A percentile compares a stretch with the other conserved stretches of the same genome.
Conservation (phyloP, 2,113 vertebrate species). For the Elachura formosa region DNA sequence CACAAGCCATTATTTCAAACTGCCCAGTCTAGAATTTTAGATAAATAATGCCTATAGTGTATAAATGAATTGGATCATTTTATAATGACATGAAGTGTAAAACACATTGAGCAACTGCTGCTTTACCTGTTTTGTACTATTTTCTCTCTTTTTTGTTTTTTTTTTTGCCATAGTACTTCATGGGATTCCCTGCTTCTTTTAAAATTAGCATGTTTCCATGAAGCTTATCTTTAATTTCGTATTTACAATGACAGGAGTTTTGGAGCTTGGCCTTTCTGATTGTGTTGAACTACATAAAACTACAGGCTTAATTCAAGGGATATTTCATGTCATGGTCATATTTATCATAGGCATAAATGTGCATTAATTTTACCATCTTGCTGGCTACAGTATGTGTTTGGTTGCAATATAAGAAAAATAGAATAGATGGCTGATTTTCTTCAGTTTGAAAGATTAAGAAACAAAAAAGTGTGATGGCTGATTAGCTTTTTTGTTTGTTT, state of each 20-base stretch:
- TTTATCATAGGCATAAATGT: conserved; percentile 18
- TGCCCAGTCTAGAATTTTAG: background rate
- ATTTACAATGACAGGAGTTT: background rate
- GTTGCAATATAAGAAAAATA: background rate
- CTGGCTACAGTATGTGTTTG: background rate
- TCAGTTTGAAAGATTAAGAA: background rate
- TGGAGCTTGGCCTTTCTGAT: background rate
- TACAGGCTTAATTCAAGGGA: background rate
- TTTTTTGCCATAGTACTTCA: conserved; percentile 7
- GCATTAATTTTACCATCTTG: background rate
- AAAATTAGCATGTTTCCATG: conserved; percentile 22
- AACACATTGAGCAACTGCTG: background rate
- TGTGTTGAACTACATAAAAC: background rate
- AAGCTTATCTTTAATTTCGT: conserved; percentile 19
- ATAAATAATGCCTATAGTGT: background rate
- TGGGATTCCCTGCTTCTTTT: conserved; percentile 18
- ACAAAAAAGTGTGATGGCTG: background rate
- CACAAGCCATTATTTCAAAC: background rate
- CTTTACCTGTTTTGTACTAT: conserved; percentile 24
- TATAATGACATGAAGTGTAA: background rate
- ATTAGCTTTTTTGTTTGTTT: background rate
- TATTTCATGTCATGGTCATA: conserved; percentile 2
- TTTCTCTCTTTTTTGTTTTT: conserved; percentile 9
- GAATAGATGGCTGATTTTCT: background rate
- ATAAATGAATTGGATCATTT: background rate